phyloP scores from a whole-genome alignment of 2,888 invertebrate genomes.

The Diploptera punctata region DNA sequence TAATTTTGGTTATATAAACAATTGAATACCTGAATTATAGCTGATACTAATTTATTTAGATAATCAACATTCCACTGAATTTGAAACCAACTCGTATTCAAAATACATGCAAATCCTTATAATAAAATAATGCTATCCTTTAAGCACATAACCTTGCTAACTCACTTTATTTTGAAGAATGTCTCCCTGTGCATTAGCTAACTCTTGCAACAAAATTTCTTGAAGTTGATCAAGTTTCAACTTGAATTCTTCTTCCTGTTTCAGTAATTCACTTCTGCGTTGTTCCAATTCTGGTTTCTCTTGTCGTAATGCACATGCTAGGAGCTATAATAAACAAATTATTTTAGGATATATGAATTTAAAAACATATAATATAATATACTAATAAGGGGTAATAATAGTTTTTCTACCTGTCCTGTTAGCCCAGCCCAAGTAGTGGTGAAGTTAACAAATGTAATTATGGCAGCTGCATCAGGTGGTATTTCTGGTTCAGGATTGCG shows the following conservation, averaged over 20 bases:
- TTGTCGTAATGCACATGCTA: conserved; percentile 74
- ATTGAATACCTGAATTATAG: no score
- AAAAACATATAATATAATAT: no score
- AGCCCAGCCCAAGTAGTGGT: conserved; percentile 78
- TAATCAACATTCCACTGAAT: no score
- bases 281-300: conserved; percentile 89
- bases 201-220: conserved; percentile 77
- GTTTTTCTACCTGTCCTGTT: conserved; percentile 74
- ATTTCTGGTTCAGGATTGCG: conserved; percentile 62
- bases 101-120: no score
- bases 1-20: no score
- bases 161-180: conserved; percentile 82
- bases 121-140: no score
- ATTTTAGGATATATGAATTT: no score
- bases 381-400: no score
- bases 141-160: no score
- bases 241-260: conserved; percentile 85
- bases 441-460: conserved; percentile 75
- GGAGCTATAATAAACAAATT: conserved; percentile 51
- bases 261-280: conserved; percentile 78
- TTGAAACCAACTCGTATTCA: no score
- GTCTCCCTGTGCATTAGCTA: conserved; percentile 82
- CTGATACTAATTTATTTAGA: no score
- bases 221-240: conserved; percentile 88
- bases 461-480: conserved; percentile 65